Percentiles rank a stretch among this genome's conserved stretches.
These are phyloP conservation scores for Anas bahamensis DNA, from an alignment of 2,797 vertebrate species.

Conservation along the genomic window DNA sequence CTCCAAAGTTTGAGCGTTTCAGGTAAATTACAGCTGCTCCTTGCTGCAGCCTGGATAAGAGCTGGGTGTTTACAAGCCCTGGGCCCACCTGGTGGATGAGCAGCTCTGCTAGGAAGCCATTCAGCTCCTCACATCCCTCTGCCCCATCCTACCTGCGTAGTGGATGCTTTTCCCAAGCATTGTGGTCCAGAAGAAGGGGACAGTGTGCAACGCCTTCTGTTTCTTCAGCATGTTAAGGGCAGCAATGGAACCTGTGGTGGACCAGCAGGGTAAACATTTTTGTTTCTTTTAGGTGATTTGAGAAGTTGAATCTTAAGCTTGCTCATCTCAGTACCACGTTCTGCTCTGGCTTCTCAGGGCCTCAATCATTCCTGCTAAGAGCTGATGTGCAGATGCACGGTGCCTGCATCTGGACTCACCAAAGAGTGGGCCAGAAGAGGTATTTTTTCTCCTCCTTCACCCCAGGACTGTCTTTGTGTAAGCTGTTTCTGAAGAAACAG, in stretches of 20 bases:
- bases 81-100: background rate
- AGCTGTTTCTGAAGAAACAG: background rate
- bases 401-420: background rate
- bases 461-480: background rate
- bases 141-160: constrained; percentile 80
- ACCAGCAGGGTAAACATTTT: background rate
- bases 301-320: background rate
- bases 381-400: background rate
- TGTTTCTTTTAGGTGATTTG: background rate
- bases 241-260: constrained; percentile 82
- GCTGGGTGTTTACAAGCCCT: background rate
- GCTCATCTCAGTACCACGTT: too few species aligned
- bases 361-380: too few species aligned
- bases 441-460: background rate
- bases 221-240: constrained; percentile 88
- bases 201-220: constrained; percentile 74
- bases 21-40: background rate
- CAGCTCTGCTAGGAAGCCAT: background rate
- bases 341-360: background rate
- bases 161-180: constrained; percentile 86
- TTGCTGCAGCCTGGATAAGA: background rate
- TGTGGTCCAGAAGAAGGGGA: constrained; percentile 91
- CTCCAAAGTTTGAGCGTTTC: background rate
- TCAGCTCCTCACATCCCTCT: background rate
- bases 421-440: background rate